phyloP scores from a whole-genome alignment of 2,888 invertebrate genomes.

The Epinotia bilunana region DNA sequence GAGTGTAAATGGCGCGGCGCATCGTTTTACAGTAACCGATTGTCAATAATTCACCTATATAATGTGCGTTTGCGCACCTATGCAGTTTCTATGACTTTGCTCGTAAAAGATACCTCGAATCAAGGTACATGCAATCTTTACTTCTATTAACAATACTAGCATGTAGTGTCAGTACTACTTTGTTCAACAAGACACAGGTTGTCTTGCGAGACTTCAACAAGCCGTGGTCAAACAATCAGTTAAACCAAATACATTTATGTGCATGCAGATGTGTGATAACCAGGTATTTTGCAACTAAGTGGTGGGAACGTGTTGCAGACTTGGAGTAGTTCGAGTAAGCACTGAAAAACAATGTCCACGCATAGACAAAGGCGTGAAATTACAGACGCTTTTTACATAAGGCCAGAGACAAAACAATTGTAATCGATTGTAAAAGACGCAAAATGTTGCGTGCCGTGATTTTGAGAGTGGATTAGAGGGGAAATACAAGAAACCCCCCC shows the following conservation, averaged over 20 bases:
- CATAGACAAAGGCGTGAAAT: constrained; percentile 70
- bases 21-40: too few species aligned
- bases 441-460: background rate
- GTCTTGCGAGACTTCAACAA: constrained; percentile 12
- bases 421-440: background rate
- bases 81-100: too few species aligned
- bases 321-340: constrained; percentile 66
- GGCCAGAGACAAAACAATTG: background rate
- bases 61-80: too few species aligned
- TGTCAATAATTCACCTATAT: too few species aligned
- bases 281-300: constrained; percentile 69
- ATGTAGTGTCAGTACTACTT: constrained; percentile 1
- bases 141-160: background rate
- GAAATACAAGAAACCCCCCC: too few species aligned
- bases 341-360: constrained; percentile 72
- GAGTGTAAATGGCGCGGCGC: too few species aligned
- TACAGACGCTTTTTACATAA: background rate
- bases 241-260: constrained; percentile 53
- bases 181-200: constrained; percentile 2
- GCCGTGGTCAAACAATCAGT: constrained; percentile 51
- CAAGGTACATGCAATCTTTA: too few species aligned
- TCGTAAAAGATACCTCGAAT: too few species aligned
- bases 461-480: too few species aligned
- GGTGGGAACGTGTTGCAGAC: constrained; percentile 76
- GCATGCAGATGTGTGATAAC: constrained; percentile 64